These are phyloP conservation scores for Hypselothyrea guttata DNA, from an alignment of 2,888 invertebrate species.

Conservation along the genomic window DNA sequence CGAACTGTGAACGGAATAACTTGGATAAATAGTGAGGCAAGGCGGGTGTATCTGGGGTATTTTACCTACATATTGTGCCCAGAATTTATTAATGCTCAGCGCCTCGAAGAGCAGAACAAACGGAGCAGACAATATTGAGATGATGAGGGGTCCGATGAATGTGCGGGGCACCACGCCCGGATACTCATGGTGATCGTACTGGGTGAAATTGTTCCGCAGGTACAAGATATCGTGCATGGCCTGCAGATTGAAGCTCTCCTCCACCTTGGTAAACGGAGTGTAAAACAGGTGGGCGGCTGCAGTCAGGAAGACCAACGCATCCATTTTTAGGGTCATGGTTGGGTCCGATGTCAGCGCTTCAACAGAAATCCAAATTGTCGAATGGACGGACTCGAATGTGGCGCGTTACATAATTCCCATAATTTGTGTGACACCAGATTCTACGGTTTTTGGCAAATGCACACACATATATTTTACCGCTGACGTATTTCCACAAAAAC, in stretches of 20 bases:
- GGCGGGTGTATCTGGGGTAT: conserved; percentile 24
- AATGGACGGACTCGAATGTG: conserved; percentile 17
- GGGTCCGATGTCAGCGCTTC: neutral
- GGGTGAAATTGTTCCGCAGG: conserved; percentile 90
- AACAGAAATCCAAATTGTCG: conserved; percentile 16
- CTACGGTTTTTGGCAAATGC: conserved; percentile 32
- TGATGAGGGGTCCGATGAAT: conserved; percentile 94
- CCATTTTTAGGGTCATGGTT: conserved; percentile 83
- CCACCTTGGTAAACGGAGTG: conserved; percentile 99
- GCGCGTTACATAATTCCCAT: conserved; percentile 61
- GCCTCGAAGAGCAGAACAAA: conserved; percentile 87
- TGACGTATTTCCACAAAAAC: conserved; percentile 14
- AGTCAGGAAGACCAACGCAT: conserved; percentile 88
- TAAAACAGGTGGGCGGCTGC: conserved; percentile 91
- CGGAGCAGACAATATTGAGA: conserved; percentile 91
- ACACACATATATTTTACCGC: conserved; percentile 39
- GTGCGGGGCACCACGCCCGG: conserved; percentile 98
- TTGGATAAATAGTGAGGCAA: too few relatives aligned
- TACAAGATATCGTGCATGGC: conserved; percentile 98
- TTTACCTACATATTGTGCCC: conserved; percentile 93
- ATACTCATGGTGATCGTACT: conserved; percentile 99
- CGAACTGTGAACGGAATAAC: conserved; percentile 87
- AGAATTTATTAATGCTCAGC: conserved; percentile 90
- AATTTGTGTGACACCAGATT: conserved; percentile 35
- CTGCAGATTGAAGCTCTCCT: conserved; percentile 99